Percentiles rank a stretch among this genome's conserved stretches.
These are phyloP conservation scores for Xylota sylvarum DNA, from an alignment of 2,888 invertebrate genomes.

Conservation along the genomic window DNA sequence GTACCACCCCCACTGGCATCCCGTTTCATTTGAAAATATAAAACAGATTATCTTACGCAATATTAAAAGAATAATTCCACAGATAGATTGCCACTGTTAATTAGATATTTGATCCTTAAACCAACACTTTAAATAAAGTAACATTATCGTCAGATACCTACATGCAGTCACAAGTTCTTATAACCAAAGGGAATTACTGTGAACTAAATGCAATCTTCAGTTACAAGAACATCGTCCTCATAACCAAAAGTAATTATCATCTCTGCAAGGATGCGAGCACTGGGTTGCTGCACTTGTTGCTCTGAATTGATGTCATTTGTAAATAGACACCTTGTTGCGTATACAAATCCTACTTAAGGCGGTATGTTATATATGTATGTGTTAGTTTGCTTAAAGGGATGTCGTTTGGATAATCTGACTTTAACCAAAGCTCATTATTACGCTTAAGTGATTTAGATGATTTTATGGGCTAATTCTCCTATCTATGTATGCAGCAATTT, in stretches of 20 bases:
- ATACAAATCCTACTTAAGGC: neutral
- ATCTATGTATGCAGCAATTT: no score
- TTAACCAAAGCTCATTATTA: neutral
- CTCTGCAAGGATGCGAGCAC: slow-evolving; percentile 19
- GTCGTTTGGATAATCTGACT: neutral
- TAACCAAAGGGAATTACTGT: slow-evolving; percentile 17
- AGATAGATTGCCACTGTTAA: slow-evolving; percentile 59
- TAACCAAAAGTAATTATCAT: slow-evolving; percentile 66
- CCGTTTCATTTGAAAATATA: slow-evolving; percentile 6
- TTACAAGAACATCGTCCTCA: slow-evolving; percentile 43
- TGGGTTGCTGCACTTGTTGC: slow-evolving; percentile 39
- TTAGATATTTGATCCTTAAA: slow-evolving; percentile 67
- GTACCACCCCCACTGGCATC: neutral
- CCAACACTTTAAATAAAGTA: slow-evolving; percentile 42
- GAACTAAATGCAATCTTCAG: slow-evolving; percentile 47
- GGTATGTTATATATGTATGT: no score
- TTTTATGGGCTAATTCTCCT: no score
- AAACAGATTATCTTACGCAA: slow-evolving; percentile 30
- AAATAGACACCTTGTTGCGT: slow-evolving; percentile 38
- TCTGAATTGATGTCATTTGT: slow-evolving; percentile 59
- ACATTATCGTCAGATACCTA: slow-evolving; percentile 48
- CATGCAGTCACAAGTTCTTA: slow-evolving; percentile 21
- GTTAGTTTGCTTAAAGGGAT: neutral
- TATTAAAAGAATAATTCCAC: slow-evolving; percentile 49
- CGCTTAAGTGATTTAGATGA: neutral